phyloP scores from a whole-genome alignment of 2,797 vertebrate species.

The Typhlichthys eigenmanni region DNA sequence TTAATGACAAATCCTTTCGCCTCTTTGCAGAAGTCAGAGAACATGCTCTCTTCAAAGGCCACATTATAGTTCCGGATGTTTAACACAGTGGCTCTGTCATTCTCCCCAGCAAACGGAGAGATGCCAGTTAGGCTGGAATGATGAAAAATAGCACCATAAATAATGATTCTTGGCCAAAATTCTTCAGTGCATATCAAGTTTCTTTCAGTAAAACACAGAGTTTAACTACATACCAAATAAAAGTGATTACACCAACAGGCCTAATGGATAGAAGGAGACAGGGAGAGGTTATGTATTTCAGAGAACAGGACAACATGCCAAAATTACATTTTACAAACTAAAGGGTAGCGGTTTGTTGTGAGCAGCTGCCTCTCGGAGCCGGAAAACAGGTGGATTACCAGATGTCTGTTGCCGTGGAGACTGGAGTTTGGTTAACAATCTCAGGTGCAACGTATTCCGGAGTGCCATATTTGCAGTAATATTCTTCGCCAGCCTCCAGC shows the following conservation, averaged over 20 bases:
- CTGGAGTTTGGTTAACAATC: constrained; percentile 92
- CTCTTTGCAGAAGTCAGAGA: constrained; percentile 88
- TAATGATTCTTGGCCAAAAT: too few species aligned
- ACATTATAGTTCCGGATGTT: constrained; percentile 95
- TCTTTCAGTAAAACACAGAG: background rate
- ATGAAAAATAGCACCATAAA: background rate
- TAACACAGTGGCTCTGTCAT: constrained; percentile 87
- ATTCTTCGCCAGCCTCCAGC: constrained; percentile 77
- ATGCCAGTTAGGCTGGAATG: constrained; percentile 87
- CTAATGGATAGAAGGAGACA: constrained; percentile 54
- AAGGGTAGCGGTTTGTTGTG: background rate
- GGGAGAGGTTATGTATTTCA: constrained; percentile 5
- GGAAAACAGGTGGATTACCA: constrained; percentile 79
- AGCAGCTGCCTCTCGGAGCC: constrained; percentile 6
- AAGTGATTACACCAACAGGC: constrained; percentile 74
- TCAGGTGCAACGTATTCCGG: constrained; percentile 94
- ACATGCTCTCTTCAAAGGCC: constrained; percentile 93
- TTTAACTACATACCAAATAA: constrained; percentile 71
- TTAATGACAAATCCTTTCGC: constrained; percentile 95
- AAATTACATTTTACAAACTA: constrained; percentile 21
- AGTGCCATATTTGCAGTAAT: constrained; percentile 92
- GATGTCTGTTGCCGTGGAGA: constrained; percentile 91
- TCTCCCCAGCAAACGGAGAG: constrained; percentile 93
- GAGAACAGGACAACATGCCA: constrained; percentile 7
- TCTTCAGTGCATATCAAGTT: background rate